Percentiles rank a stretch among this genome's conserved stretches.
Conservation (phyloP, 1,140 invertebrate genomes). For the Pseudobourletiella spinata region DNA sequence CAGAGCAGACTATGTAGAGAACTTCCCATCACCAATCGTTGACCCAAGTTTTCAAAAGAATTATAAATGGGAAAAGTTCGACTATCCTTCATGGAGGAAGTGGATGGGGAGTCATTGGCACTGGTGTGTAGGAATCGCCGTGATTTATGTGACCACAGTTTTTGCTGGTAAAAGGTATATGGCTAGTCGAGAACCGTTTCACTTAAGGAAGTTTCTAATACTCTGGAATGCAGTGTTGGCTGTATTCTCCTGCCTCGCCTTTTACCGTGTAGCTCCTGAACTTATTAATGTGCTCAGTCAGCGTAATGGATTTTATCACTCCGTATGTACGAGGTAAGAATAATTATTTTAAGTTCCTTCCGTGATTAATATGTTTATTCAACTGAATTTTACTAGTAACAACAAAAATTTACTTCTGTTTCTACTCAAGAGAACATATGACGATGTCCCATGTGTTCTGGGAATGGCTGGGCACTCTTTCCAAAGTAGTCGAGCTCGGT, state of each 20-base stretch:
- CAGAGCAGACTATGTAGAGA: too few relatives aligned
- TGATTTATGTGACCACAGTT: neutral
- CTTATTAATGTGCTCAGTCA: neutral
- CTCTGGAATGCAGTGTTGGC: neutral
- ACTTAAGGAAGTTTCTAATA: neutral
- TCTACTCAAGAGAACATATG: slow-evolving; percentile 12
- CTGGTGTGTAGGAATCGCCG: neutral
- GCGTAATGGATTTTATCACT: neutral
- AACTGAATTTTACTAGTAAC: neutral
- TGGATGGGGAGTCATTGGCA: neutral
- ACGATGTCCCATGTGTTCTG: slow-evolving; percentile 87
- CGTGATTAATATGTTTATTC: neutral
- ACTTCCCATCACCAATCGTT: neutral
- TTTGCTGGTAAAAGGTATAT: neutral
- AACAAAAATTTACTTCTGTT: neutral
- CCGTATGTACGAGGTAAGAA: neutral
- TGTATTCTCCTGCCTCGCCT: neutral
- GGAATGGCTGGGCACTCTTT: slow-evolving; percentile 90
- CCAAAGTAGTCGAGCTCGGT: slow-evolving; percentile 87
- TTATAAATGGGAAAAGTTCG: slow-evolving; percentile 1
- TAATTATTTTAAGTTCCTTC: neutral
- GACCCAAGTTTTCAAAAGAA: neutral
- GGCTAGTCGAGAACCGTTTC: neutral
- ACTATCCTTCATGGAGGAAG: neutral
- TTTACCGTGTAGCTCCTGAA: neutral